Percentiles rank a stretch among this genome's conserved stretches.
Conservation (phyloP, 2,888 invertebrate genomes). For the Acleris holmiana region DNA sequence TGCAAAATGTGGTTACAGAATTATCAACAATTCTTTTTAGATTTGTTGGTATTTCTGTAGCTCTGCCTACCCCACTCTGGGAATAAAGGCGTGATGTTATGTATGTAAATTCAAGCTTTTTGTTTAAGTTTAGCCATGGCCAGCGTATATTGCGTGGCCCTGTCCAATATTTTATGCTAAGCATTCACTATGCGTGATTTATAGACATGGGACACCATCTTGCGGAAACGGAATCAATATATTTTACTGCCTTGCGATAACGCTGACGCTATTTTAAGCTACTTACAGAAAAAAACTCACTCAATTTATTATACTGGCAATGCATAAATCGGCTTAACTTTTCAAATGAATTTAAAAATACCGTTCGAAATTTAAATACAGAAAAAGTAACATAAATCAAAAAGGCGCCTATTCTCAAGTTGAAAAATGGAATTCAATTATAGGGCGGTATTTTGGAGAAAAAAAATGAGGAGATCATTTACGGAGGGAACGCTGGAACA, state of each 20-base stretch:
- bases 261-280: conserved; percentile 22
- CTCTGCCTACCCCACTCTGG: no score
- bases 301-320: conserved; percentile 24
- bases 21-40: no score
- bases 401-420: conserved; percentile 5
- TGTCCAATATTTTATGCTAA: conserved; percentile 26
- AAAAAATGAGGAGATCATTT: conserved; percentile 25
- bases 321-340: conserved; percentile 3
- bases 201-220: conserved; percentile 23
- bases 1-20: no score
- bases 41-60: no score
- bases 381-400: conserved; percentile 18
- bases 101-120: neutral
- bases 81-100: no score
- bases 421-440: conserved; percentile 28
- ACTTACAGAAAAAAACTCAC: conserved; percentile 22
- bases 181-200: conserved; percentile 28
- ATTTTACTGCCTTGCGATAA: conserved; percentile 27
- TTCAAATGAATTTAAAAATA: conserved; percentile 3
- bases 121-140: conserved; percentile 9
- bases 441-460: conserved; percentile 5
- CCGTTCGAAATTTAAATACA: conserved; percentile 26
- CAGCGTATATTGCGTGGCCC: conserved; percentile 16
- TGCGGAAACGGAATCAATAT: conserved; percentile 36
- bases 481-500: conserved; percentile 19